Base-by-base conservation (phyloP, 2,888 invertebrate genomes). In the Chelonus formosanus region DNA sequence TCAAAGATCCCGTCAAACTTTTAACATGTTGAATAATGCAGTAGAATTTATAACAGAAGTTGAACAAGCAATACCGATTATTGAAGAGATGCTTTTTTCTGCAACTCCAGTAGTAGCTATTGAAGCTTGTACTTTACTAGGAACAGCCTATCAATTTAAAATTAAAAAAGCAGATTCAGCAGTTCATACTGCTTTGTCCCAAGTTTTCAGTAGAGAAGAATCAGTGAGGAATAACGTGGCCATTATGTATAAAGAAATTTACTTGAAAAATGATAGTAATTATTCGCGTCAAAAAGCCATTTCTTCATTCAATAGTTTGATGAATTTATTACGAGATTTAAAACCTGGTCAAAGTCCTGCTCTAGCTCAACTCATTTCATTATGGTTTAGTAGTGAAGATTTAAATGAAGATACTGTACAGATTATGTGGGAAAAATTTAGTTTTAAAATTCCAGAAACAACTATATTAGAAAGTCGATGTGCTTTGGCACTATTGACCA, bases 41-140 rank as follows among this genome's bases (percentile, higher is more conserved):
- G 75, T 86, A 36, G 81, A 80, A 40, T 89, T 89, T 78, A 85
- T 86, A 2, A 78, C 80, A 20, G 84, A 85, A 60, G 80, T 89
- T 10, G 86, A 88, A 70, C 78, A 81, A 10, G 86, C 88, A 5
- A 84, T 92, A 64, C 88, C 89, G 0, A 84, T 91, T n/a, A 89
- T 95, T 67, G 90, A 90, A 72, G 88, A 90, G 31, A 85, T 96
- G 77, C 85, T 97, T 7, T 88, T 90, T 81, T 91, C 92, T 0
- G 89, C 89, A 71, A 89, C 89, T 69, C 88, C 91, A 3, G 89
- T 92, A 0, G 97, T 97, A 81, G 92, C 95, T 8, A 88, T 91
- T 62, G 97, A 97, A 82, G 93, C 97, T 0, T 92, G 97, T 35
- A 91, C 94, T 67, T 95, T 97, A 80, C 92, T 97, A 74, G 92